phyloP scores from a whole-genome alignment of 1,140 invertebrate species.

The Zaprionus vittiger region DNA sequence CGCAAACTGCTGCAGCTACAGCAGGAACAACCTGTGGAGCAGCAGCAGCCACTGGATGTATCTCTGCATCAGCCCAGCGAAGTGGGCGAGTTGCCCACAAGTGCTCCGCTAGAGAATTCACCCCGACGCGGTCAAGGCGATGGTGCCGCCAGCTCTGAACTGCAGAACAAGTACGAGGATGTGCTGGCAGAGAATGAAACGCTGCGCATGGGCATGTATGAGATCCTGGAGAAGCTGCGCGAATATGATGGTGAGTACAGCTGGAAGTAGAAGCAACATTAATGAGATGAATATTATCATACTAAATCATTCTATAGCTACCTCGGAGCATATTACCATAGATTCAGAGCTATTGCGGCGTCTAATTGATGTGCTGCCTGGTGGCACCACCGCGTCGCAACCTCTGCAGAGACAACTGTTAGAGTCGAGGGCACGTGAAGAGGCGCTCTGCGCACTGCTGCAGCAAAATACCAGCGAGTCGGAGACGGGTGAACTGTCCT shows the following conservation, averaged over 20 bases:
- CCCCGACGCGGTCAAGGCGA: conserved; percentile 69
- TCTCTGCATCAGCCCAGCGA: conserved; percentile 58
- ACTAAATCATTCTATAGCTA: conserved; percentile 36
- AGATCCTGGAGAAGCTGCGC: conserved; percentile 87
- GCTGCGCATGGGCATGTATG: conserved; percentile 87
- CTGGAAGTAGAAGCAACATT: background rate
- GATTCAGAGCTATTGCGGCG: conserved; percentile 86
- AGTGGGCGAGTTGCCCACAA: conserved; percentile 63
- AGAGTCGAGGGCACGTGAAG: conserved; percentile 86
- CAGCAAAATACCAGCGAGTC: conserved; percentile 56
- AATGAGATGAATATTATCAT: background rate
- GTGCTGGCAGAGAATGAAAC: conserved; percentile 87
- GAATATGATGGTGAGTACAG: conserved; percentile 86
- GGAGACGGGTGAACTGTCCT: conserved; percentile 67
- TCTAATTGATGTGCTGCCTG: conserved; percentile 85
- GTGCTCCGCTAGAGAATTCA: conserved; percentile 53
- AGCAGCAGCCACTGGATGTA: conserved; percentile 27
- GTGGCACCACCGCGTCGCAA: conserved; percentile 84
- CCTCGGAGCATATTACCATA: conserved; percentile 84
- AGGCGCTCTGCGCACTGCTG: conserved; percentile 85
- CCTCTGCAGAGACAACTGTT: conserved; percentile 86
- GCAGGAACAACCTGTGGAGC: background rate
- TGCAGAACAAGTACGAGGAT: conserved; percentile 80
- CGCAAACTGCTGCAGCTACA: conserved; percentile 59
- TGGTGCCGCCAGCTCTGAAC: conserved; percentile 70